A percentile compares a stretch with the other conserved stretches of the same genome.
Conservation (phyloP, 2,888 invertebrate genomes). For the Tanytarsus gracilentus region DNA sequence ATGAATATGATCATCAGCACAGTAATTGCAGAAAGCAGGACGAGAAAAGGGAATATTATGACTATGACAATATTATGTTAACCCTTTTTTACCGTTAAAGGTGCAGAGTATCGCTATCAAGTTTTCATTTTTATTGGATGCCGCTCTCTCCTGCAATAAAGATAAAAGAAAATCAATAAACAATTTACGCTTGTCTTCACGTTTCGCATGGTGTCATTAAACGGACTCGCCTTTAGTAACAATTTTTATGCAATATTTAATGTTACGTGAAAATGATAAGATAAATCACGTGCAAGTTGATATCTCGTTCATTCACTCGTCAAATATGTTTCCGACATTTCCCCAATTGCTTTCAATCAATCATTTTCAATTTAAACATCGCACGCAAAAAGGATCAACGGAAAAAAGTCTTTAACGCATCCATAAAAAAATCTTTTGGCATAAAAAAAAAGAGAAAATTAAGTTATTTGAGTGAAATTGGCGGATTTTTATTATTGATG, state of each 20-base stretch:
- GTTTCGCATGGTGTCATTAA: background rate
- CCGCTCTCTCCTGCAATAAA: conserved; percentile 1
- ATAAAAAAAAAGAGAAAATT: background rate
- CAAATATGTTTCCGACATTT: conserved; percentile 2
- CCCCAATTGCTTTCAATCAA: conserved; percentile 12
- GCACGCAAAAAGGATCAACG: background rate
- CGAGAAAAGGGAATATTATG: no score
- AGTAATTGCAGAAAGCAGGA: no score
- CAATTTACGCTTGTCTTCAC: background rate
- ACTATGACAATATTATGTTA: no score
- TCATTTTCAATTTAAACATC: background rate
- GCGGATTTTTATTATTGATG: background rate
- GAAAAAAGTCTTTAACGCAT: background rate
- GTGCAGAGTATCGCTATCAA: no score
- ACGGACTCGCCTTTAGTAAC: background rate
- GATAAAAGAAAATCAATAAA: conserved; percentile 5
- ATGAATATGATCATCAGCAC: no score
- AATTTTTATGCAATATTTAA: background rate
- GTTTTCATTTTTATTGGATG: background rate
- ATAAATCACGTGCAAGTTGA: conserved; percentile 3
- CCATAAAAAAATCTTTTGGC: background rate
- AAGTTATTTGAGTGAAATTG: background rate
- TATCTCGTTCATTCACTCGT: background rate
- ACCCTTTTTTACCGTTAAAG: no score
- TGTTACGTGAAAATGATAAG: background rate